Conservation (phyloP, 2,797 vertebrate species). For the Apogon hyalosoma region DNA sequence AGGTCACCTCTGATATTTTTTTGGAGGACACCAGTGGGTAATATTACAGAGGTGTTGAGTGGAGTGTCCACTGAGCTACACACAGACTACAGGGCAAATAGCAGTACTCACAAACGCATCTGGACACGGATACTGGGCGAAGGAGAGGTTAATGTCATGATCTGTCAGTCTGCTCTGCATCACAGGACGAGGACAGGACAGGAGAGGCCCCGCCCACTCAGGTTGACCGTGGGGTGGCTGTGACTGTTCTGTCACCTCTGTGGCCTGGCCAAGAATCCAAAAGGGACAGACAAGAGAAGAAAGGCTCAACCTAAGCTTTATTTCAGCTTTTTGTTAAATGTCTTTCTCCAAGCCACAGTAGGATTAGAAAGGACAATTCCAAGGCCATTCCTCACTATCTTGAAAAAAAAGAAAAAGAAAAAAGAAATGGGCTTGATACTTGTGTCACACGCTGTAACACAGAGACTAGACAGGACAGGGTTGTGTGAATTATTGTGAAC, state of each 20-base stretch:
- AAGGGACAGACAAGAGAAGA: constrained; percentile 26
- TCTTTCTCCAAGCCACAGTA: constrained; percentile 42
- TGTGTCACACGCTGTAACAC: constrained; percentile 18
- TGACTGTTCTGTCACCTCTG: constrained; percentile 47
- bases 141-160: constrained; percentile 46
- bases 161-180: constrained; percentile 46
- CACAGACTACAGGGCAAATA: constrained; percentile 10
- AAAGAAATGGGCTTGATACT: constrained; percentile 12
- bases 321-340: constrained; percentile 37
- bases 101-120: background rate
- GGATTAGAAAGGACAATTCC: constrained; percentile 57
- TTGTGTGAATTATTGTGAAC: constrained; percentile 32
- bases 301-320: constrained; percentile 16
- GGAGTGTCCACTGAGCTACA: constrained; percentile 15
- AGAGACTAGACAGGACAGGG: constrained; percentile 12
- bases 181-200: constrained; percentile 16
- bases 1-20: background rate
- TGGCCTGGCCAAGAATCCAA: constrained; percentile 30
- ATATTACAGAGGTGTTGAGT: background rate
- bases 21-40: background rate
- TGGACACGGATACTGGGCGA: constrained; percentile 21
- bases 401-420: background rate
- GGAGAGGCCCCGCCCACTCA: constrained; percentile 3
- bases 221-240: constrained; percentile 23
- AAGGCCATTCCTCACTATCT: constrained; percentile 48